These are phyloP conservation scores for Octodon degus DNA, from an alignment of 2,113 vertebrate species.

Conservation along the genomic window DNA sequence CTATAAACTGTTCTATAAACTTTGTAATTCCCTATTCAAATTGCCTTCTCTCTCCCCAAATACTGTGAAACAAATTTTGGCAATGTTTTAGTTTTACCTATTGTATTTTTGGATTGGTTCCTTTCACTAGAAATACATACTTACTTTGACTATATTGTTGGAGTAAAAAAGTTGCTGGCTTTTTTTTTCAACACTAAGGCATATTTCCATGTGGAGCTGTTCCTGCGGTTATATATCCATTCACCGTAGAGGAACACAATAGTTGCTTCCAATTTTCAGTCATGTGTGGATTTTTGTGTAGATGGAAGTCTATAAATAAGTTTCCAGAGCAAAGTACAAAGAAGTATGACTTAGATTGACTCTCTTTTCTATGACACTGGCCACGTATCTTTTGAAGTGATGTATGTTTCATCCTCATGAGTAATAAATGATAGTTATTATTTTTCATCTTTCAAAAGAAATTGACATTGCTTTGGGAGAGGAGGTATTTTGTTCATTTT, in stretches of 20 bases:
- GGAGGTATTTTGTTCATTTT: not conserved
- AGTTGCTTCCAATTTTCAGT: not conserved
- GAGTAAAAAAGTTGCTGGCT: not conserved
- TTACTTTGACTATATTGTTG: not conserved
- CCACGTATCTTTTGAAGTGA: not conserved
- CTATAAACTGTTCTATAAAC: not conserved
- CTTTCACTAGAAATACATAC: not conserved
- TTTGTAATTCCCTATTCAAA: not conserved
- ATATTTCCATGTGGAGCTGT: not conserved
- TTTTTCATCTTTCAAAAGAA: not conserved
- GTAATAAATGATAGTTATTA: not conserved
- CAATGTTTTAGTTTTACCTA: not conserved
- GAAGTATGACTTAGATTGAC: not conserved
- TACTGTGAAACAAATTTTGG: not conserved
- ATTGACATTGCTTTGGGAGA: not conserved
- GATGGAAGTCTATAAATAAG: not conserved
- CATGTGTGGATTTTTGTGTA: not conserved
- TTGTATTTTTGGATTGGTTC: not conserved
- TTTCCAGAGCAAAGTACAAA: not conserved
- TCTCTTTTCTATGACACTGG: not conserved
- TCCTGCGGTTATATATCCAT: not conserved
- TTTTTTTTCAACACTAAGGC: not conserved
- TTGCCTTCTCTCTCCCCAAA: not conserved
- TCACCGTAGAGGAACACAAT: not conserved
- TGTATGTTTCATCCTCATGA: not conserved